A percentile compares a stretch with the other conserved stretches of the same genome.
These are phyloP conservation scores for Digitonthophagus gazella DNA, from an alignment of 2,888 invertebrate genomes.

Conservation along the genomic window DNA sequence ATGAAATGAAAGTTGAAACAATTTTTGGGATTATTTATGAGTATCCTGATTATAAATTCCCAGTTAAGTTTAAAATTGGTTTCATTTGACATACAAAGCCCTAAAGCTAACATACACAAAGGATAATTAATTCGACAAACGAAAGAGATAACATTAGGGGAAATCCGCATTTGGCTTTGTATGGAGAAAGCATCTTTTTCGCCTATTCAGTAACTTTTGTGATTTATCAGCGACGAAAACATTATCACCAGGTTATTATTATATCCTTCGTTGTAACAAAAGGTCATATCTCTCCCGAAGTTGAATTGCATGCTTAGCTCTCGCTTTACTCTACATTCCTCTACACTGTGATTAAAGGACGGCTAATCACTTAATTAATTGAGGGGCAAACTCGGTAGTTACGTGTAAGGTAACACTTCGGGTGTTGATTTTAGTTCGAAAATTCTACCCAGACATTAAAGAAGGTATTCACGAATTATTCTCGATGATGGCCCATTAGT, in stretches of 20 bases:
- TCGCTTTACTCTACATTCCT: no score
- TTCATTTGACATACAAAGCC: no score
- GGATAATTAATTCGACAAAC: not conserved
- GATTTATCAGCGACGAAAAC: not conserved
- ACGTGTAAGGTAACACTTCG: no score
- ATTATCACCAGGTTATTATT: not conserved
- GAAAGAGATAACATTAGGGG: not conserved
- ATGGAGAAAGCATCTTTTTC: not conserved
- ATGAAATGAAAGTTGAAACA: no score
- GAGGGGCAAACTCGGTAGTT: no score
- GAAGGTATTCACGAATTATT: not conserved
- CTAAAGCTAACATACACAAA: no score
- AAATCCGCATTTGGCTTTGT: not conserved
- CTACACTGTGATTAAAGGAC: not conserved
- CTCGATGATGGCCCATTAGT: not conserved
- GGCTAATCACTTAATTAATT: not conserved
- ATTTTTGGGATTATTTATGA: no score
- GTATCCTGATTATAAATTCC: no score
- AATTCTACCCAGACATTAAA: no score
- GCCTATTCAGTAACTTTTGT: not conserved
- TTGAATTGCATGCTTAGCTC: no score
- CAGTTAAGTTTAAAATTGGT: no score
- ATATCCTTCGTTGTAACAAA: not conserved
- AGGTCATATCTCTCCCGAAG: not conserved
- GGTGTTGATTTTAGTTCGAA: no score